These are phyloP conservation scores for Mantis religiosa DNA, from an alignment of 2,888 invertebrate genomes.

Conservation along the genomic window DNA sequence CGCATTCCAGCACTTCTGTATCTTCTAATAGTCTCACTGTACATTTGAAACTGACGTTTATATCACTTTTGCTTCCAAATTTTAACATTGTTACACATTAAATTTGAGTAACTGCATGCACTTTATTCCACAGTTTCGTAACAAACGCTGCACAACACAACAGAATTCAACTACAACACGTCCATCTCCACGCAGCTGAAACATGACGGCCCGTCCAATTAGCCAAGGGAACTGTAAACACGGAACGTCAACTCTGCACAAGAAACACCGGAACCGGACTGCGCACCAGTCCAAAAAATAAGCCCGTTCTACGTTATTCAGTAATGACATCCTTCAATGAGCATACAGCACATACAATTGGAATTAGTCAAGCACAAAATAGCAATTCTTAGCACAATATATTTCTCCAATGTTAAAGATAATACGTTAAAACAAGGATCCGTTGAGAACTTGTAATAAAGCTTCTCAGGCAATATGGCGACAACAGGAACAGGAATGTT, in stretches of 20 bases:
- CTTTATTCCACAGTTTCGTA: neutral
- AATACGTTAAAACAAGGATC: constrained; percentile 13
- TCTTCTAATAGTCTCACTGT: constrained; percentile 86
- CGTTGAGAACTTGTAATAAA: neutral
- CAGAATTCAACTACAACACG: neutral
- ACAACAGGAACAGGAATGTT: constrained; percentile 5
- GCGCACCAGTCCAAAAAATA: constrained; percentile 32
- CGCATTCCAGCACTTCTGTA: constrained; percentile 86
- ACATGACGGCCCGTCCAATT: constrained; percentile 1
- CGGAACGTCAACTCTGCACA: constrained; percentile 19
- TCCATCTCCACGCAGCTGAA: neutral
- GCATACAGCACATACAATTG: constrained; percentile 18
- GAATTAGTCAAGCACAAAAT: constrained; percentile 23
- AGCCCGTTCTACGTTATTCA: constrained; percentile 28
- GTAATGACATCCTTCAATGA: constrained; percentile 31
- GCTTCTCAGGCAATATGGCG: constrained; percentile 20
- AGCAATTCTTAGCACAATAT: neutral
- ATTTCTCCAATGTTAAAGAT: constrained; percentile 13
- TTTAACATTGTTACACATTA: constrained; percentile 50
- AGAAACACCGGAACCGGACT: constrained; percentile 29
- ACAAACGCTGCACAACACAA: neutral
- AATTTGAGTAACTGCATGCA: neutral
- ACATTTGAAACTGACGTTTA: constrained; percentile 75
- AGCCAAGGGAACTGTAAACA: neutral
- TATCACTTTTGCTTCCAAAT: constrained; percentile 63